A percentile compares a stretch with the other conserved stretches of the same genome.
Evolutionary conservation across 2,797 vertebrate species (phyloP).

Genomic region (Sebastes flavidus): DNA sequence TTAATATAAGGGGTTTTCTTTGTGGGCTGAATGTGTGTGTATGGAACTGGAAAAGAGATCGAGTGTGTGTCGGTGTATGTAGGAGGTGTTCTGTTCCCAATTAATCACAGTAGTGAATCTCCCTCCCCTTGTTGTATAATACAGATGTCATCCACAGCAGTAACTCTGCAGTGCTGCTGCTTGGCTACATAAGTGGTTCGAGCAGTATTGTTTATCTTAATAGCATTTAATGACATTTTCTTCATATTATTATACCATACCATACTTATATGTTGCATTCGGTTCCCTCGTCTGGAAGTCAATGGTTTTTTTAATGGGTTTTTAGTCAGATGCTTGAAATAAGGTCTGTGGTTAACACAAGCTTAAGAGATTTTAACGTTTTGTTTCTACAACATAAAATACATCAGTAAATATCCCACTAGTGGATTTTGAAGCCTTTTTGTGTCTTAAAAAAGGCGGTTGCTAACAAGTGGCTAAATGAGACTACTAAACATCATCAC

Average conservation of each 20-base stretch:
- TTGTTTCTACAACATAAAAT: too few relatives aligned
- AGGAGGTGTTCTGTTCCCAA: constrained; percentile 52
- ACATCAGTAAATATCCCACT: too few relatives aligned
- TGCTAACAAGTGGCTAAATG: too few relatives aligned
- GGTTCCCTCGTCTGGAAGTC: too few relatives aligned
- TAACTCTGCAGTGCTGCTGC: constrained; percentile 14
- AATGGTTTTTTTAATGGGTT: too few relatives aligned
- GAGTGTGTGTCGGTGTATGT: constrained; percentile 21
- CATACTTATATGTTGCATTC: background rate
- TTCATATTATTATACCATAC: background rate
- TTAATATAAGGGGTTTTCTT: constrained; percentile 25
- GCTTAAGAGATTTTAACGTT: too few relatives aligned
- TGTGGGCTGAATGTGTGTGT: background rate
- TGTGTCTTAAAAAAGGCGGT: too few relatives aligned
- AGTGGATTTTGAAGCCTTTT: too few relatives aligned
- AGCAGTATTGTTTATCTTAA: constrained; percentile 28
- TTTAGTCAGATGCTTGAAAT: too few relatives aligned
- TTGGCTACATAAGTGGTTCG: constrained; percentile 5
- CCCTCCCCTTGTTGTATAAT: constrained; percentile 46
- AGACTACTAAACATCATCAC: too few relatives aligned
- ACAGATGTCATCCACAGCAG: constrained; percentile 51
- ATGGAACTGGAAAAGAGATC: background rate
- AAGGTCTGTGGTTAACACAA: too few relatives aligned
- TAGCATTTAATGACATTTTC: constrained; percentile 16
- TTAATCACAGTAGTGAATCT: constrained; percentile 59